Percentiles rank a stretch among this genome's conserved stretches.
Evolutionary conservation across 2,113 vertebrate genomes (phyloP).

Genomic region (Halcyon malimbica): DNA sequence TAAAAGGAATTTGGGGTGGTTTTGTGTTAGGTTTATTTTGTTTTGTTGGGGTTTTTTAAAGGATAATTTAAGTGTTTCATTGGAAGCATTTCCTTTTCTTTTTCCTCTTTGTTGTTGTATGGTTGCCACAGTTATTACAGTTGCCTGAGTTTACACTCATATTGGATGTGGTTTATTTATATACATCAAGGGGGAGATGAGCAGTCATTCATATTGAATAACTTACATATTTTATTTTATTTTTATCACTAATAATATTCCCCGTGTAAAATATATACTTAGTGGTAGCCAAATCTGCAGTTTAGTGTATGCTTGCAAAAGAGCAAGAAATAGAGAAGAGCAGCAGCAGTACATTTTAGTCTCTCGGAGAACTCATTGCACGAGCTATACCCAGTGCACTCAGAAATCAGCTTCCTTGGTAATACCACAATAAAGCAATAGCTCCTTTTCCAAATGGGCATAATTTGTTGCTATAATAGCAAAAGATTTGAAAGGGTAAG

Average conservation of each 20-base stretch:
- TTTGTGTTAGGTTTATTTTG: not conserved
- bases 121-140: not conserved
- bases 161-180: not conserved
- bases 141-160: not conserved
- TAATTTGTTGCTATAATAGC: not conserved
- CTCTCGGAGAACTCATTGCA: not conserved
- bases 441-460: conserved; percentile 25
- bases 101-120: not conserved
- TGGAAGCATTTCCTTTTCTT: not conserved
- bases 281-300: not conserved
- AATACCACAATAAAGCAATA: not conserved
- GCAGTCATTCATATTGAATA: conserved; percentile 65
- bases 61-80: not conserved
- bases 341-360: not conserved
- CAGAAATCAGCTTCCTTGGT: not conserved
- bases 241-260: conserved; percentile 28
- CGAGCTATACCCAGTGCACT: not conserved
- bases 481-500: not conserved
- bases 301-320: not conserved
- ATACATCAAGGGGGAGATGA: conserved; percentile 14
- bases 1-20: not conserved
- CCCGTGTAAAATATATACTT: not conserved
- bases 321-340: not conserved
- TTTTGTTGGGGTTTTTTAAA: not conserved
- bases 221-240: conserved; percentile 18